Conservation (phyloP, 2,888 invertebrate species). For the Cheiracanthium punctorium region DNA sequence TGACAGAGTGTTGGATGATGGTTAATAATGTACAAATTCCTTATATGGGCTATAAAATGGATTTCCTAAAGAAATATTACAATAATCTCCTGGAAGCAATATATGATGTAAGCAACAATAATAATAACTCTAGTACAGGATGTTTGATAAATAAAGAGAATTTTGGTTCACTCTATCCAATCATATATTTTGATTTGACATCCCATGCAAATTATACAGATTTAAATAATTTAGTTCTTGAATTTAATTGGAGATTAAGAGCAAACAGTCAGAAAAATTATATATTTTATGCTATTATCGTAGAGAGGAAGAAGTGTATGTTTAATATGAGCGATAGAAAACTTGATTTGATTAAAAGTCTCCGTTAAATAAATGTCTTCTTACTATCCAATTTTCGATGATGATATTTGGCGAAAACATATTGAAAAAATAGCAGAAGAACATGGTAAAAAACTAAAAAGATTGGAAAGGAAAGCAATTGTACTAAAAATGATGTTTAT, state of each 20-base stretch:
- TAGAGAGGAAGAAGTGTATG: slow-evolving; percentile 1
- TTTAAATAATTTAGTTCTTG: neutral
- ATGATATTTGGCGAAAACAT: too few species aligned
- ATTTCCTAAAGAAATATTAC: slow-evolving; percentile 9
- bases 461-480: too few species aligned
- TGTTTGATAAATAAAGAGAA: neutral
- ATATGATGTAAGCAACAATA: neutral
- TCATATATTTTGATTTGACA: neutral
- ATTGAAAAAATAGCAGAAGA: too few species aligned
- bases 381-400: too few species aligned
- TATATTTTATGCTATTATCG: slow-evolving; percentile 12
- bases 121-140: neutral
- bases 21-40: slow-evolving; percentile 8
- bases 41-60: neutral
- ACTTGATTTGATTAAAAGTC: too few species aligned
- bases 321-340: neutral
- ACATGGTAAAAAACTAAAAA: neutral
- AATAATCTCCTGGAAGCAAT: neutral
- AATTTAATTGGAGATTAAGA: slow-evolving; percentile 6
- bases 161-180: slow-evolving; percentile 7
- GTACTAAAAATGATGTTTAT: too few species aligned
- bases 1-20: slow-evolving; percentile 17
- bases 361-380: too few species aligned
- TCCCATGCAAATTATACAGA: neutral
- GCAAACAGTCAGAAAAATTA: neutral